Conservation (phyloP, 2,113 vertebrate genomes). For the Columbina picui region DNA sequence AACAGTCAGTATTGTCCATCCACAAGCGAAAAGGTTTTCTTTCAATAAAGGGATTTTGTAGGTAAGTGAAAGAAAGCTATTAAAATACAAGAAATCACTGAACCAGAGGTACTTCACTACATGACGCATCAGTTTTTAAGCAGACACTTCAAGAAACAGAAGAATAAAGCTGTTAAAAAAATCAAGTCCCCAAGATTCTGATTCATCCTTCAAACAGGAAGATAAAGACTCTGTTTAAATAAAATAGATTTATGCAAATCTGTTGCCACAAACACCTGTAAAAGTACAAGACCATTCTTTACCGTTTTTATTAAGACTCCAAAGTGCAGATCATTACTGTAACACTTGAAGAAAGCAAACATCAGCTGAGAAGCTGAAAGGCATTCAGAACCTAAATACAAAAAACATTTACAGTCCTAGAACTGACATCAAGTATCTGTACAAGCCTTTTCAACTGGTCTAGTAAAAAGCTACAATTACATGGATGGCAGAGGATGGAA, state of each 20-base stretch:
- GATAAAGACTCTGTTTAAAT: background rate
- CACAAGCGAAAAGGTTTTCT: background rate
- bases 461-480: accelerated
- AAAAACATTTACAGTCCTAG: background rate
- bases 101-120: background rate
- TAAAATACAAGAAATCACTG: background rate
- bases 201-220: background rate
- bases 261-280: background rate
- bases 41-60: background rate
- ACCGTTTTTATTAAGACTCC: background rate
- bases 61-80: background rate
- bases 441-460: background rate
- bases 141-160: background rate
- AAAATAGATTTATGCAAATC: background rate
- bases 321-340: background rate
- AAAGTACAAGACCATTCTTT: background rate
- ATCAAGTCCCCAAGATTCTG: background rate
- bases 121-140: background rate
- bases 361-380: background rate
- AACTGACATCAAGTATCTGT: background rate
- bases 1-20: background rate
- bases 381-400: background rate
- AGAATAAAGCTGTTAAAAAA: background rate
- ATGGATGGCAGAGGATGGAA: accelerated
- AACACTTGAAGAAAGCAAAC: background rate